Base-by-base conservation (phyloP, 1,140 invertebrate species). In the Drosophila ercepeae region DNA sequence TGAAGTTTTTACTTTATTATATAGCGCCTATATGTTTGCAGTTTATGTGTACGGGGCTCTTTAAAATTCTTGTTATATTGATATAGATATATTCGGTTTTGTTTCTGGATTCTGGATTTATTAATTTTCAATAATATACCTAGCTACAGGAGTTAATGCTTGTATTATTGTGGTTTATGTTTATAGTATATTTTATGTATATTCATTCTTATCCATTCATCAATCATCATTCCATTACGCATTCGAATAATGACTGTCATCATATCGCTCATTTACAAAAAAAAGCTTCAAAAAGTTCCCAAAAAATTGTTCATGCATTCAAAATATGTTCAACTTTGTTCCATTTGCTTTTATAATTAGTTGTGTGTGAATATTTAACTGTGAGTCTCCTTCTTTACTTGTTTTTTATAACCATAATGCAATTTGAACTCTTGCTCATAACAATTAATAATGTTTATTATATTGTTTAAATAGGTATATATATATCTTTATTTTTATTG, bases 371-470 rank as follows among this genome's bases (percentile, higher is more conserved):
- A 29, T 64, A 48, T 61, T 18, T 32, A 27, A 14, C 13, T 57
- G 29, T 50, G 42, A 52, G 42, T 59, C 42, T 61, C 51, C 25
- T 14, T 50, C n/a, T 34, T 54, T 32, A 32, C 29, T 32, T 32
- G 34, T 48, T 70, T 41, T 42, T 50, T 55, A 61, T 81, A 84
- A 76, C 77, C 63, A 57, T 86, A 76, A 76, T 84, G 81, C 81
- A 81, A 86, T 86, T 86, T 86, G 82, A 86, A 86, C 82, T 86
- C 61, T 88, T 88, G 81, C 76, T 86, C 82, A 86, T 86, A 88
- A 88, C 81, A 86, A 84, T 83, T 79, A 46, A 67, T 81, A 76
- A 65, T 77, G 49, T 64, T 58, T 78, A 76, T 49, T 83, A 74
- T 65, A 83, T 89, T 78, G 74, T 65, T 83, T 89, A 79, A 77